These are phyloP conservation scores for Pararge aegeria DNA, from an alignment of 1,140 invertebrate genomes.

Conservation along the genomic window DNA sequence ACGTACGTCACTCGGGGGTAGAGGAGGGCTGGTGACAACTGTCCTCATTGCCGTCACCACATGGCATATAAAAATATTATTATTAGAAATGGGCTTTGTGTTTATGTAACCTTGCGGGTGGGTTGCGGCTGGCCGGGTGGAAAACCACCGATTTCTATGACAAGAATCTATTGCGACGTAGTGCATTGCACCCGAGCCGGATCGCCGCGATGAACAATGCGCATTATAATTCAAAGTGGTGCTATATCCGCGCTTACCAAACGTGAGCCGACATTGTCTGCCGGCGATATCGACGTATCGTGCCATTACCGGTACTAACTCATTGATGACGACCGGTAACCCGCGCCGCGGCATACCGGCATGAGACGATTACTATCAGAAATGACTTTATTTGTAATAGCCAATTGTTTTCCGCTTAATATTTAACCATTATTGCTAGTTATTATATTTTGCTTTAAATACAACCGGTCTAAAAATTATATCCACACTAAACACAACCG, in stretches of 20 bases:
- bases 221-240: slow-evolving; percentile 76
- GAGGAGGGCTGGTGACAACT: too few species aligned
- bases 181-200: slow-evolving; percentile 71
- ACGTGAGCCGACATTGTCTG: slow-evolving; percentile 45
- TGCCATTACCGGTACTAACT: slow-evolving; percentile 42
- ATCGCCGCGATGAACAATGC: slow-evolving; percentile 64
- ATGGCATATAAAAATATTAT: neutral
- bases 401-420: too few species aligned
- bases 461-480: too few species aligned
- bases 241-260: slow-evolving; percentile 70
- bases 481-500: too few species aligned
- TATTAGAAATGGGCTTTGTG: neutral
- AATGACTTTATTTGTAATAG: too few species aligned
- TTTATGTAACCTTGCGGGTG: slow-evolving; percentile 54
- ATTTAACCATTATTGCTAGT: too few species aligned
- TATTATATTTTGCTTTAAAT: too few species aligned
- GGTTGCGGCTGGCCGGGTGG: slow-evolving; percentile 34
- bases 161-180: slow-evolving; percentile 65
- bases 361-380: neutral
- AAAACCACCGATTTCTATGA: slow-evolving; percentile 72
- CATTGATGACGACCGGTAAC: slow-evolving; percentile 43
- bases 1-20: too few species aligned
- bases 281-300: slow-evolving; percentile 26
- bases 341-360: slow-evolving; percentile 9
- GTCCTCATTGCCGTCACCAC: too few species aligned